Conservation (phyloP, 2,113 vertebrate species). For the Copsychus sechellarum region DNA sequence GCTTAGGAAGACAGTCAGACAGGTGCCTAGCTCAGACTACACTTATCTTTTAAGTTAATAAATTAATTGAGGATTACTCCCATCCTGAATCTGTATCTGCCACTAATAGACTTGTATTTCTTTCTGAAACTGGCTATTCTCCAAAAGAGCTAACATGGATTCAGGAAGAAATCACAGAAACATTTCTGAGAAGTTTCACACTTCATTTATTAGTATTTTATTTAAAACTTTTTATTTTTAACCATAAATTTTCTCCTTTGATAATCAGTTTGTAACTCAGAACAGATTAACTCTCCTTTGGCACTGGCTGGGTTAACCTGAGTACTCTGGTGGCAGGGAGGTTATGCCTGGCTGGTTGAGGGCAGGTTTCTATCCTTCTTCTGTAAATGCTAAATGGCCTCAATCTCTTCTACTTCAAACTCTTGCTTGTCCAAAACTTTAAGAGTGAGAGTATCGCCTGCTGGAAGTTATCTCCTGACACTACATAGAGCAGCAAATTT, state of each 20-base stretch:
- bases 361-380: neutral
- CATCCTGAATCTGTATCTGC: neutral
- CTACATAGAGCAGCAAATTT: constrained; percentile 79
- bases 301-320: neutral
- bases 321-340: neutral
- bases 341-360: neutral
- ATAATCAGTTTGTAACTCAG: neutral
- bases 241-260: neutral
- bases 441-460: constrained; percentile 59
- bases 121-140: neutral
- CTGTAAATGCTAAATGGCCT: neutral
- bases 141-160: neutral
- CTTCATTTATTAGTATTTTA: neutral
- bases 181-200: neutral
- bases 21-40: neutral
- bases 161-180: neutral
- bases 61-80: neutral
- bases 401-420: neutral
- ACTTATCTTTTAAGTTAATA: neutral
- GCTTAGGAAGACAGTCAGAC: neutral
- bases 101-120: neutral
- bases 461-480: constrained; percentile 75
- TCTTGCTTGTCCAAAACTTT: neutral
- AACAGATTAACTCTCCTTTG: neutral
- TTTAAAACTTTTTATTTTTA: constrained; percentile 5